Percentiles rank a stretch among this genome's conserved stretches.
Evolutionary conservation across 2,888 invertebrate species (phyloP).

Genomic region (Euplagia quadripunctaria): DNA sequence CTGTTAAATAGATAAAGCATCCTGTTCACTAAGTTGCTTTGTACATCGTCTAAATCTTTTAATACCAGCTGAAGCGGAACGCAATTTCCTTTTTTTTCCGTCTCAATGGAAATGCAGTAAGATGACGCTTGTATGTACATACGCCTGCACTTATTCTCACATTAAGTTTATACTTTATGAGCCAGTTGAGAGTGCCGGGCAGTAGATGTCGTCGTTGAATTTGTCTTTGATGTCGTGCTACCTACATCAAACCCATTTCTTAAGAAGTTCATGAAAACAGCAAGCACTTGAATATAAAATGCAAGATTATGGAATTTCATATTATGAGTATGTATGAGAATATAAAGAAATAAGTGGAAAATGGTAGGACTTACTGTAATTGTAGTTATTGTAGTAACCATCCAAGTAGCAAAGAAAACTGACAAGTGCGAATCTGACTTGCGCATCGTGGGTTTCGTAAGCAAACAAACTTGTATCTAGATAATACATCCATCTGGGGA

Average conservation of each 20-base stretch:
- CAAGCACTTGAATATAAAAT: not conserved
- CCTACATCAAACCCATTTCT: not conserved
- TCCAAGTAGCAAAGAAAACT: too few relatives aligned
- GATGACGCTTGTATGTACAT: constrained; percentile 5
- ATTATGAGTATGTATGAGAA: too few relatives aligned
- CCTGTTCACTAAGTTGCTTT: not conserved
- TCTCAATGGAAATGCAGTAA: not conserved
- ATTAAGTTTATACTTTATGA: constrained; percentile 3
- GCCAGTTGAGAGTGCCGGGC: not conserved
- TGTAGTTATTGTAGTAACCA: too few relatives aligned
- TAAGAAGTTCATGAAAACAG: not conserved
- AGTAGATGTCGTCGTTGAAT: not conserved
- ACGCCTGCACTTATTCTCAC: constrained; percentile 2
- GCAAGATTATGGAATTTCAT: not conserved
- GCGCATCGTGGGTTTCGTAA: too few relatives aligned
- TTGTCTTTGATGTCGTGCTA: not conserved
- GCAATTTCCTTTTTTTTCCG: too few relatives aligned
- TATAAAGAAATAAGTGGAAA: too few relatives aligned
- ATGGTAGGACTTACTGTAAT: too few relatives aligned
- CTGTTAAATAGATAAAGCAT: not conserved
- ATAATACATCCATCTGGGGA: too few relatives aligned
- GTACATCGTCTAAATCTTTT: too few relatives aligned
- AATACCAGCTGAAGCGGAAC: too few relatives aligned
- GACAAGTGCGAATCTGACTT: too few relatives aligned
- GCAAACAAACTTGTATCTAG: too few relatives aligned